These are phyloP conservation scores for Aphaenogaster floridana DNA, from an alignment of 1,140 invertebrate genomes.

Conservation along the genomic window DNA sequence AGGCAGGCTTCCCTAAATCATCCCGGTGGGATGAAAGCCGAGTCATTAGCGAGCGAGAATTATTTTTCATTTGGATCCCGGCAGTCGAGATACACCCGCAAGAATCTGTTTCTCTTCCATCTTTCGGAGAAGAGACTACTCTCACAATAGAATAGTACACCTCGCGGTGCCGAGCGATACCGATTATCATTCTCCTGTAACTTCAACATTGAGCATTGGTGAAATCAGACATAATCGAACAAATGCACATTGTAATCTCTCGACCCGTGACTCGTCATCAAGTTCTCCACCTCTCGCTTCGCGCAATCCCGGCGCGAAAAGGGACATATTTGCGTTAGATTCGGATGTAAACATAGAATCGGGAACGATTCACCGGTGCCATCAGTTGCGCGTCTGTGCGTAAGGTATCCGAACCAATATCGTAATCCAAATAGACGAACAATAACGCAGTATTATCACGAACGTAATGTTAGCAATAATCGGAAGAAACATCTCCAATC, in stretches of 20 bases:
- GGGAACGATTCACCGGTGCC: neutral
- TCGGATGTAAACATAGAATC: slow-evolving; percentile 6
- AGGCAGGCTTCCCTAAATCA: neutral
- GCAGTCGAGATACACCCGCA: neutral
- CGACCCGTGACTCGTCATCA: slow-evolving; percentile 34
- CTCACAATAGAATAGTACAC: neutral
- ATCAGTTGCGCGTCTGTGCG: slow-evolving; percentile 4
- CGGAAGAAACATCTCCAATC: neutral
- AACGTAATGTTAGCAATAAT: slow-evolving; percentile 13
- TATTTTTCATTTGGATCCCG: slow-evolving; percentile 1
- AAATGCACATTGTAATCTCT: slow-evolving; percentile 42
- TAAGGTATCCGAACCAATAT: slow-evolving; percentile 20
- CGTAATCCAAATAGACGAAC: slow-evolving; percentile 22
- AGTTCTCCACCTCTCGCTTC: neutral
- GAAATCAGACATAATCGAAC: slow-evolving; percentile 8
- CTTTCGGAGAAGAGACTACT: neutral
- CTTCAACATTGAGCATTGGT: slow-evolving; percentile 3
- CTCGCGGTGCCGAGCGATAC: neutral
- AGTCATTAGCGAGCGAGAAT: slow-evolving; percentile 15
- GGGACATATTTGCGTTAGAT: slow-evolving; percentile 2
- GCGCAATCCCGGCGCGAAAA: neutral
- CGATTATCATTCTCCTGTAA: slow-evolving; percentile 4
- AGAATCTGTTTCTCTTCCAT: neutral
- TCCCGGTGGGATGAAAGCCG: neutral
- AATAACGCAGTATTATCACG: slow-evolving; percentile 23